phyloP scores from a whole-genome alignment of 2,797 vertebrate species.

The Xerus rutilus region DNA sequence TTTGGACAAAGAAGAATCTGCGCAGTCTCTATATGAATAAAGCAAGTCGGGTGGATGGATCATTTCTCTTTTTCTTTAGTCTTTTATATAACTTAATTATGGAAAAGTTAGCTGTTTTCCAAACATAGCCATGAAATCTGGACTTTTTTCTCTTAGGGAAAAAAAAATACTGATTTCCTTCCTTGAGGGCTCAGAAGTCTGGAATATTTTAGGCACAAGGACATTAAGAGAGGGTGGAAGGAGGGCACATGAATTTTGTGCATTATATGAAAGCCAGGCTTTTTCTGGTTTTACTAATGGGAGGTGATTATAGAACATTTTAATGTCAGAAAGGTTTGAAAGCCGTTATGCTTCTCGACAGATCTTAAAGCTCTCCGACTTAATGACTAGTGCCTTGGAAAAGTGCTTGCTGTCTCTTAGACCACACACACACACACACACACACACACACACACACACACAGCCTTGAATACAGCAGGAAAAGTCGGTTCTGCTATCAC shows the following conservation, averaged over 20 bases:
- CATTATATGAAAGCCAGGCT: conserved; percentile 68
- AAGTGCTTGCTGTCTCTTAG: background rate
- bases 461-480: conserved; percentile 55
- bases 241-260: conserved; percentile 67
- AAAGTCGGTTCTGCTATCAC: conserved; percentile 78
- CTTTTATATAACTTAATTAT: conserved; percentile 27
- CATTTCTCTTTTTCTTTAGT: background rate
- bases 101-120: conserved; percentile 48
- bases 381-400: conserved; percentile 78
- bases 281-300: conserved; percentile 76
- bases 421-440: background rate
- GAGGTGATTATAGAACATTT: conserved; percentile 81
- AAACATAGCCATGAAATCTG: conserved; percentile 60
- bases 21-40: background rate
- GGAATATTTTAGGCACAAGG: conserved; percentile 58
- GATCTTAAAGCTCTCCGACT: conserved; percentile 73
- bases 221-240: background rate
- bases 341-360: conserved; percentile 69
- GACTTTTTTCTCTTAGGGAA: background rate
- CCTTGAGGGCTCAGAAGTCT: conserved; percentile 19
- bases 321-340: conserved; percentile 81
- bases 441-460: background rate
- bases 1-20: background rate
- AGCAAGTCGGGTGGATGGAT: background rate
- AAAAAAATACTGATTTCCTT: conserved; percentile 48